A percentile compares a stretch with the other conserved stretches of the same genome.
Evolutionary conservation across 1,140 invertebrate genomes (phyloP).

Genomic region (Cylas formicarius): DNA sequence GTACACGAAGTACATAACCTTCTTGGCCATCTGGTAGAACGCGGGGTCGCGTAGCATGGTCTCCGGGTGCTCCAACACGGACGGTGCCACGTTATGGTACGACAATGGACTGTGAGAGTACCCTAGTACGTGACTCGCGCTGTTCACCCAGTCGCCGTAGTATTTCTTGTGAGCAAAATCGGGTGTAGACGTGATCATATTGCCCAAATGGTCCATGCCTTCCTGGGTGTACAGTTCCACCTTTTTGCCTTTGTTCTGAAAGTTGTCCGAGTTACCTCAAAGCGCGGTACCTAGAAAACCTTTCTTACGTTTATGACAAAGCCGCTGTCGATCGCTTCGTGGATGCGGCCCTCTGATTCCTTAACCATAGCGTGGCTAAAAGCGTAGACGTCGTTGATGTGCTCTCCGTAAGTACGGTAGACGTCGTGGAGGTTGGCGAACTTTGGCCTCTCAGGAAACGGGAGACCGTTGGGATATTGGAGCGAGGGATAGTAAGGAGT

Average conservation of each 20-base stretch:
- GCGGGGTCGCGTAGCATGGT: constrained; percentile 59
- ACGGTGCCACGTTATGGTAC: constrained; percentile 26
- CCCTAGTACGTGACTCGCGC: constrained; percentile 42
- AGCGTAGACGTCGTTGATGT: constrained; percentile 22
- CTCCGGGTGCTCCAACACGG: constrained; percentile 44
- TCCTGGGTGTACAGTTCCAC: constrained; percentile 35
- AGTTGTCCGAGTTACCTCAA: background rate
- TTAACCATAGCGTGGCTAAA: constrained; percentile 23
- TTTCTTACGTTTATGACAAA: constrained; percentile 33
- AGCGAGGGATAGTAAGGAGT: constrained; percentile 59
- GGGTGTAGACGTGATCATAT: constrained; percentile 45
- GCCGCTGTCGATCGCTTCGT: constrained; percentile 45
- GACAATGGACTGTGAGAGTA: constrained; percentile 29
- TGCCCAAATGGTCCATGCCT: constrained; percentile 44
- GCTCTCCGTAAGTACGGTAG: constrained; percentile 37
- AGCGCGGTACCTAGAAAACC: background rate
- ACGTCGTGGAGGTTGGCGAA: constrained; percentile 40
- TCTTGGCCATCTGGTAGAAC: constrained; percentile 55
- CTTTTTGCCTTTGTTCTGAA: constrained; percentile 27
- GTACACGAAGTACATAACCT: constrained; percentile 45
- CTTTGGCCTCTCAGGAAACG: constrained; percentile 53
- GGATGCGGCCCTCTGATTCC: constrained; percentile 42
- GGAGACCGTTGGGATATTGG: constrained; percentile 55
- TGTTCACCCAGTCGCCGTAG: constrained; percentile 51
- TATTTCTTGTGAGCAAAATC: constrained; percentile 46